These are phyloP conservation scores for Tenebrio molitor DNA, from an alignment of 1,140 invertebrate species.

Conservation along the genomic window DNA sequence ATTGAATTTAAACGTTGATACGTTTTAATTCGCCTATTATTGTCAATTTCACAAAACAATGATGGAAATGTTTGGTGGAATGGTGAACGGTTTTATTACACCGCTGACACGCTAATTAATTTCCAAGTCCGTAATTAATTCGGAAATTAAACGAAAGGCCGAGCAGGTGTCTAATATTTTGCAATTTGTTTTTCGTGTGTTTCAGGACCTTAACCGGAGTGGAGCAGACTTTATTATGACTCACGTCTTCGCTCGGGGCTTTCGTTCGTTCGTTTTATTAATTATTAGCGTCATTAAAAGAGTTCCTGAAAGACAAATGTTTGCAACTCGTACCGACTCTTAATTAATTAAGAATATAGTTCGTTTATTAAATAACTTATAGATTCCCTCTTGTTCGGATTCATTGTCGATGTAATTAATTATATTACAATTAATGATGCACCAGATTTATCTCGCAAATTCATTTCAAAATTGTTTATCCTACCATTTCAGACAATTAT, in stretches of 20 bases:
- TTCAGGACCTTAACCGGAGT: constrained; percentile 2
- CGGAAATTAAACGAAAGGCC: constrained; percentile 4
- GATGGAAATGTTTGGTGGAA: neutral
- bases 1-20: too few species aligned
- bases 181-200: constrained; percentile 8
- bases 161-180: constrained; percentile 8
- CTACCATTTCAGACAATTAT: too few species aligned
- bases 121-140: neutral
- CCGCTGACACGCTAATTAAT: constrained; percentile 1
- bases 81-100: neutral
- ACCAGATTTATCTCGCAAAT: neutral
- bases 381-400: neutral
- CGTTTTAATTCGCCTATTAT: too few species aligned
- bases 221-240: constrained; percentile 10
- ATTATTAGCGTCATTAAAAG: constrained; percentile 35
- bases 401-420: constrained; percentile 22
- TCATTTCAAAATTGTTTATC: too few species aligned
- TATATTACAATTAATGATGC: constrained; percentile 14
- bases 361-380: constrained; percentile 35
- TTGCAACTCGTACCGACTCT: constrained; percentile 23
- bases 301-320: constrained; percentile 25
- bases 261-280: constrained; percentile 20
- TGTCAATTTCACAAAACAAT: neutral
- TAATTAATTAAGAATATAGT: constrained; percentile 37
- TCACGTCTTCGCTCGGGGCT: neutral